Conservation (phyloP, 2,888 invertebrate species). For the Camptogramma bilineatum region DNA sequence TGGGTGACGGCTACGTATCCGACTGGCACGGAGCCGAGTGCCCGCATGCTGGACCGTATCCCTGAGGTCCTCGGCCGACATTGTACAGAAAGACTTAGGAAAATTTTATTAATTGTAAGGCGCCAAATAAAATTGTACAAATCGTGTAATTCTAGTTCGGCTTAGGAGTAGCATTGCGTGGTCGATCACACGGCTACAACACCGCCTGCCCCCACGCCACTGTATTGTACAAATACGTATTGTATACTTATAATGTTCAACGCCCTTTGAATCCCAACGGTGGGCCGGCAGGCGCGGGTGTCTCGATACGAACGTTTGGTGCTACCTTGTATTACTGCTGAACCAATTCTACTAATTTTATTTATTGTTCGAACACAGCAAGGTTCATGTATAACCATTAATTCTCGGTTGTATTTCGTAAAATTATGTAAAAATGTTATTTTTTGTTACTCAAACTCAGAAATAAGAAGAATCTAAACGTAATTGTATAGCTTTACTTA, state of each 20-base stretch:
- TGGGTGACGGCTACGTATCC: not conserved
- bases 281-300: constrained; percentile 1
- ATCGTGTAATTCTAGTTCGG: constrained; percentile 9
- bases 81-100: constrained; percentile 3
- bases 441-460: not conserved
- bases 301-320: constrained; percentile 24
- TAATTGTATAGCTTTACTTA: constrained; percentile 11
- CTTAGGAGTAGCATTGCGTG: not conserved
- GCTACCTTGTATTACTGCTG: constrained; percentile 12
- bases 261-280: not conserved
- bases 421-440: not conserved
- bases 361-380: constrained; percentile 8
- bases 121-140: constrained; percentile 26
- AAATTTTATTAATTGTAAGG: constrained; percentile 13
- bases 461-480: constrained; percentile 1
- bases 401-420: not conserved
- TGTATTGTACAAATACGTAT: not conserved
- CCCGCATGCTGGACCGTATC: no score
- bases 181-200: not conserved
- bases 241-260: not conserved
- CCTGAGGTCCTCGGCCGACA: not conserved
- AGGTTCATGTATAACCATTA: constrained; percentile 3
- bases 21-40: no score
- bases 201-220: not conserved
- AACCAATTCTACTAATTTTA: constrained; percentile 1